A percentile compares a stretch with the other conserved stretches of the same genome.
Conservation (phyloP, 1,140 invertebrate species). For the Drosophila micromelanica region DNA sequence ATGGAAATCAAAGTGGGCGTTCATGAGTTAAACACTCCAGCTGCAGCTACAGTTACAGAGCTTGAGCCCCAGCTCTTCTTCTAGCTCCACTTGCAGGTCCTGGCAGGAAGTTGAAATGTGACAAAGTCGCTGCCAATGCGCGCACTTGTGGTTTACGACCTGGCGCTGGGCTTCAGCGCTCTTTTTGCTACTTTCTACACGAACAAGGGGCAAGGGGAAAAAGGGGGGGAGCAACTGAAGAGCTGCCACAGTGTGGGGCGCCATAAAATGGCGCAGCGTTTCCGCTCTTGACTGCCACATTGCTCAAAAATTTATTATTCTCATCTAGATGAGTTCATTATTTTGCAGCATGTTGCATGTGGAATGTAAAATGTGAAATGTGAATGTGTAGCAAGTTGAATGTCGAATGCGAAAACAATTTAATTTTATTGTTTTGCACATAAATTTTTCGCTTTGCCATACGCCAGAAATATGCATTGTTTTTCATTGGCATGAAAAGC, state of each 20-base stretch:
- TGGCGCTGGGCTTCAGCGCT: slow-evolving; percentile 34
- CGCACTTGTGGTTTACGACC: slow-evolving; percentile 81
- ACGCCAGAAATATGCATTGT: slow-evolving; percentile 73
- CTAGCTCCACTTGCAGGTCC: slow-evolving; percentile 9
- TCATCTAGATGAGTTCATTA: slow-evolving; percentile 82
- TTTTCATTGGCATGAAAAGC: slow-evolving; percentile 4
- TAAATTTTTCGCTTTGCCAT: slow-evolving; percentile 66
- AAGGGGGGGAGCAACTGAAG: slow-evolving; percentile 18
- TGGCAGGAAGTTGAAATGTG: slow-evolving; percentile 56
- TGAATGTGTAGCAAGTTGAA: slow-evolving; percentile 29
- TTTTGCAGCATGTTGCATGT: slow-evolving; percentile 66
- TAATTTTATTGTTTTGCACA: slow-evolving; percentile 84
- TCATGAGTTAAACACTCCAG: slow-evolving; percentile 83
- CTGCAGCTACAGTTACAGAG: neutral
- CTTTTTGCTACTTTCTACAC: slow-evolving; percentile 21
- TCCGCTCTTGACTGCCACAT: slow-evolving; percentile 47
- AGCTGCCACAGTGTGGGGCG: neutral
- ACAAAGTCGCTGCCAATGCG: slow-evolving; percentile 71
- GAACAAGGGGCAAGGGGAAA: too few species aligned
- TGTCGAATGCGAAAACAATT: slow-evolving; percentile 83
- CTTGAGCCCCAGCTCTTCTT: slow-evolving; percentile 1
- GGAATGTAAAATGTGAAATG: slow-evolving; percentile 24
- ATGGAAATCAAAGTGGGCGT: slow-evolving; percentile 84
- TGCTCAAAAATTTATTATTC: slow-evolving; percentile 77
- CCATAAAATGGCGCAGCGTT: slow-evolving; percentile 44